These are phyloP conservation scores for Aphelenchoides besseyi DNA, from an alignment of 1,140 invertebrate species.

Conservation along the genomic window DNA sequence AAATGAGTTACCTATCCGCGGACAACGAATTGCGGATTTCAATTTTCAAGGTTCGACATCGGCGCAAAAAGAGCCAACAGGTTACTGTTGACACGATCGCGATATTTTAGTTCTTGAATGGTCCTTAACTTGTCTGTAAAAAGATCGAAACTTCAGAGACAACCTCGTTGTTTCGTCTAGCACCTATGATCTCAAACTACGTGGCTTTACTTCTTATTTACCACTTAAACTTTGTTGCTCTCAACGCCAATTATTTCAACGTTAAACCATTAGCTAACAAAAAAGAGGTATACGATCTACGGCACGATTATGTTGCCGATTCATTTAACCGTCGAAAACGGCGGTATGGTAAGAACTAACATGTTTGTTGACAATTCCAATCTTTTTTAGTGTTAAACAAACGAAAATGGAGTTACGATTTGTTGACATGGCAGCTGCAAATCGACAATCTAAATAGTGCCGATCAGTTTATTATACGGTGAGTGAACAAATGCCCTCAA, in stretches of 20 bases:
- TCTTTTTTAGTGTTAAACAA: conserved; percentile 43
- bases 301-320: neutral
- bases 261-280: neutral
- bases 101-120: too few relatives aligned
- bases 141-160: too few relatives aligned
- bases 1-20: too few relatives aligned
- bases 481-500: conserved; percentile 25
- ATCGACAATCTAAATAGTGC: conserved; percentile 31
- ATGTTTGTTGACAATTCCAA: neutral
- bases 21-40: too few relatives aligned
- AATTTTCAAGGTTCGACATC: too few relatives aligned
- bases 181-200: neutral
- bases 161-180: too few relatives aligned
- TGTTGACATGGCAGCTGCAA: conserved; percentile 40
- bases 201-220: neutral
- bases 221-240: neutral
- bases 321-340: neutral
- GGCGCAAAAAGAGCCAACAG: too few relatives aligned
- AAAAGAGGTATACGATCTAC: neutral
- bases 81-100: too few relatives aligned
- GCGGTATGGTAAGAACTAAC: conserved; percentile 21
- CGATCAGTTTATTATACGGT: conserved; percentile 48
- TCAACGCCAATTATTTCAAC: too few relatives aligned
- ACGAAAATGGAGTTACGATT: conserved; percentile 35
- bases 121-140: too few relatives aligned